Base-by-base conservation (phyloP, 2,888 invertebrate genomes). In the Protophormia terraenovae region DNA sequence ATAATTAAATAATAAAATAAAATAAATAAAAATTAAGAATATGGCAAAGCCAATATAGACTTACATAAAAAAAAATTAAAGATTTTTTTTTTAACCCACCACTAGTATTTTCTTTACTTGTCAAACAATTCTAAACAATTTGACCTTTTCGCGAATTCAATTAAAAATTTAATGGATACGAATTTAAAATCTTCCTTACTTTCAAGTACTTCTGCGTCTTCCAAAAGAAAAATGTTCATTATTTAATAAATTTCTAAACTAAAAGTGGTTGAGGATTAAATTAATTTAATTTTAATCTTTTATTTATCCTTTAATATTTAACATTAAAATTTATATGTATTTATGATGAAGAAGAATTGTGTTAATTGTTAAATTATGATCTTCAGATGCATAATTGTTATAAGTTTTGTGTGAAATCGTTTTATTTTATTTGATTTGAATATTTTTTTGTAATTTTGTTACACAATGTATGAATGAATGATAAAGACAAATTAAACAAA, bases 351-450 rank as follows among this genome's bases (percentile, higher is more conserved):
- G 41, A 47, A 72, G 38, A 53, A 27, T 80, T 80, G 24, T 72
- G 72, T 79, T 79, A 45, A 66, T 66, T 80, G 80, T 80, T 80
- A 72, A 58, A 80, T 73, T 80, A 80, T 80, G 72, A 80, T 79
- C 79, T 72, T 79, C 72, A 64, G 41, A 72, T 55, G 45, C 80
- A 66, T 80, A 80, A 64, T 73, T 80, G 53, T 80, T 80, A 73
- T 73, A 80, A 55, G 66, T 80, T 79, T 60, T 79, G 71, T 79
- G 64, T 16, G 22, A 71, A 69, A 50, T n/a, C 35, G 8, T 62
- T 72, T 55, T 14, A 45, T 38, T 38, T 71, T 58, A 47, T 45
- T 66, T 14, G n/a, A n/a, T n/a, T n/a, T n/a, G n/a, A n/a, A 58
- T 7, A 27, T 64, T 64, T 71, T 19, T 55, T 55, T 35, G 32